Evolutionary conservation across 2,113 vertebrate genomes (phyloP), one percentile per base, ranked within the genome.

Genomic region (Gorilla gorilla): DNA sequence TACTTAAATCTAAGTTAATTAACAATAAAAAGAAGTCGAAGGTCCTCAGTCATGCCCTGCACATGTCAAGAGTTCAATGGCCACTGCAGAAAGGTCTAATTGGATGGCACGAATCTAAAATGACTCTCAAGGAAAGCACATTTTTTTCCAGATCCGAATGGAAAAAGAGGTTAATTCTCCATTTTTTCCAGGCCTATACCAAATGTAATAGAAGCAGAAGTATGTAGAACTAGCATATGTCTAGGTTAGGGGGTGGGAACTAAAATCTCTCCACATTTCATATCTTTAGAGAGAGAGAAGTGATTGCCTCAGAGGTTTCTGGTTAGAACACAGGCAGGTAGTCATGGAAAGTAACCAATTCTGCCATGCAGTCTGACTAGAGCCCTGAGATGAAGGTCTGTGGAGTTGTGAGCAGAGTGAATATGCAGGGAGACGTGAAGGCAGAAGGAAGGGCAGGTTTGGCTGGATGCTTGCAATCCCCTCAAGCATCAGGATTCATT

Each of bases 371-470:
- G 14, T 32, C 72, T 68, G 12, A 52, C 14, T 0, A 2, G 35
- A 43, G 43, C 14, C 12, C 7, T 7, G 8, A n/a, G 25, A 23
- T 27, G 13, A 52, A 32, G 8, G 2, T 8, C 23, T n/a, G 4
- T 64, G 72, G 76, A 27, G 27, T 25, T 23, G 3, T 7, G 32
- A 73, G 16, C 45, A 38, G 48, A 32, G 52, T 6, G 32, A n/a
- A 32, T 7, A 22, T 25, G 3, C 13, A 90, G 14, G 6, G 5
- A 8, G 18, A 35, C 1, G 1, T 1, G 95, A 40, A 43, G 6
- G 22, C 59, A 40, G 17, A n/a, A 0, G 1, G 4, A 7, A 27
- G n/a, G 6, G 8, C 6, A 35, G 23, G 5, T 32, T 12, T 2
- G 5, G 6, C 25, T 3, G 25, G 59, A 30, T 3, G 3, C 25